Evolutionary conservation across 2,888 invertebrate species (phyloP).

Genomic region (Dasypolia templi): DNA sequence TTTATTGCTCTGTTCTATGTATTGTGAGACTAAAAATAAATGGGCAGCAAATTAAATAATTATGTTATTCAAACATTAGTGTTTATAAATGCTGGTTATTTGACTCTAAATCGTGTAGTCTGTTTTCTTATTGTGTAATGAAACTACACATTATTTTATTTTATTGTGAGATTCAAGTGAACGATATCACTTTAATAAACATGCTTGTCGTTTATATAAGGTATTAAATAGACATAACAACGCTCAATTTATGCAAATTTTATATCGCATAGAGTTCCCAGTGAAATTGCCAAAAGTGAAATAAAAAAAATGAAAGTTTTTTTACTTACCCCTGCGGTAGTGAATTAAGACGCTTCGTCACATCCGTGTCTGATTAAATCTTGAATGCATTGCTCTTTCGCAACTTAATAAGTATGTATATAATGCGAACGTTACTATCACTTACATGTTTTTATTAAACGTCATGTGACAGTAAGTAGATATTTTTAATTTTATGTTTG

Average conservation of each 20-base stretch:
- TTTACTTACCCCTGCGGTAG: slow-evolving; percentile 58
- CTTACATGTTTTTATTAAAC: slow-evolving; percentile 49
- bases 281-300: slow-evolving; percentile 57
- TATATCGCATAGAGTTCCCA: slow-evolving; percentile 60
- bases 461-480: slow-evolving; percentile 34
- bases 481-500: slow-evolving; percentile 29
- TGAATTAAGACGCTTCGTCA: slow-evolving; percentile 66
- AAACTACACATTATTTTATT: slow-evolving; percentile 59
- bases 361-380: slow-evolving; percentile 65
- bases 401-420: slow-evolving; percentile 57
- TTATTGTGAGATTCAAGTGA: slow-evolving; percentile 66
- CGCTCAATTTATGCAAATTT: slow-evolving; percentile 70
- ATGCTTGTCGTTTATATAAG: slow-evolving; percentile 65
- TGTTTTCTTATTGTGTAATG: slow-evolving; percentile 60
- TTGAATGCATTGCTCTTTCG: slow-evolving; percentile 58
- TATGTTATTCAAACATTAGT: slow-evolving; percentile 48
- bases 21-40: slow-evolving; percentile 55
- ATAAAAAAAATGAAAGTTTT: slow-evolving; percentile 70
- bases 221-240: slow-evolving; percentile 70
- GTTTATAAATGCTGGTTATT: slow-evolving; percentile 39
- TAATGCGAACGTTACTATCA: slow-evolving; percentile 49
- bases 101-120: slow-evolving; percentile 31
- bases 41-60: slow-evolving; percentile 61
- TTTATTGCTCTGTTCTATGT: slow-evolving; percentile 76
- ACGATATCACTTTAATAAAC: slow-evolving; percentile 67